These are phyloP conservation scores for Hiodon tergisus DNA, from an alignment of 2,113 vertebrate species.

Conservation along the genomic window DNA sequence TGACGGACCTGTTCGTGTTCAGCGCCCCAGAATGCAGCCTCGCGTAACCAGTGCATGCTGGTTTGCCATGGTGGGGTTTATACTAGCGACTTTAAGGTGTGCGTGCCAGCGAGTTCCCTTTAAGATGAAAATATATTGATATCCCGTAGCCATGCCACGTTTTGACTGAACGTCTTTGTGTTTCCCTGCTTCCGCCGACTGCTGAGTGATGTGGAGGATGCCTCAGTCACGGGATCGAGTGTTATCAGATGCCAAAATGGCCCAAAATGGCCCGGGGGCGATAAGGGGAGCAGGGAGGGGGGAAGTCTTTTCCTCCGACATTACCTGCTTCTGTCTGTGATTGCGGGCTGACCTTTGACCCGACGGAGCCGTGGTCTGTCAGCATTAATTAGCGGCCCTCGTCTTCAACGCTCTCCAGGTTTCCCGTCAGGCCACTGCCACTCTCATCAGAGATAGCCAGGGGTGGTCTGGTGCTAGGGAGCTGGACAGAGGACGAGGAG, in stretches of 20 bases:
- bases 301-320: conserved; percentile 33
- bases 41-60: too few species aligned
- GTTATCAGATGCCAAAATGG: not conserved
- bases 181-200: not conserved
- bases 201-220: not conserved
- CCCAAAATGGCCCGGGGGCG: not conserved
- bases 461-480: not conserved
- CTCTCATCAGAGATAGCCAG: not conserved
- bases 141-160: too few species aligned
- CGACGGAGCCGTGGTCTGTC: conserved; percentile 49
- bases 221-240: not conserved
- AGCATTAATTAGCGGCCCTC: conserved; percentile 51
- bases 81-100: too few species aligned
- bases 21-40: too few species aligned
- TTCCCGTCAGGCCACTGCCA: conserved; percentile 19
- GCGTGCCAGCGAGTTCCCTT: too few species aligned
- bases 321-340: conserved; percentile 51
- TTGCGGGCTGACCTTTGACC: conserved; percentile 56
- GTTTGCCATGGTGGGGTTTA: too few species aligned
- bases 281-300: too few species aligned
- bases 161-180: too few species aligned
- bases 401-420: conserved; percentile 45
- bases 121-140: too few species aligned
- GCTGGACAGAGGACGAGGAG: not conserved
- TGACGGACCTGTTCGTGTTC: too few species aligned